Evolutionary conservation across 2,113 vertebrate genomes (phyloP), one percentile per base, ranked within the genome.

Genomic region (Lates calcarifer): DNA sequence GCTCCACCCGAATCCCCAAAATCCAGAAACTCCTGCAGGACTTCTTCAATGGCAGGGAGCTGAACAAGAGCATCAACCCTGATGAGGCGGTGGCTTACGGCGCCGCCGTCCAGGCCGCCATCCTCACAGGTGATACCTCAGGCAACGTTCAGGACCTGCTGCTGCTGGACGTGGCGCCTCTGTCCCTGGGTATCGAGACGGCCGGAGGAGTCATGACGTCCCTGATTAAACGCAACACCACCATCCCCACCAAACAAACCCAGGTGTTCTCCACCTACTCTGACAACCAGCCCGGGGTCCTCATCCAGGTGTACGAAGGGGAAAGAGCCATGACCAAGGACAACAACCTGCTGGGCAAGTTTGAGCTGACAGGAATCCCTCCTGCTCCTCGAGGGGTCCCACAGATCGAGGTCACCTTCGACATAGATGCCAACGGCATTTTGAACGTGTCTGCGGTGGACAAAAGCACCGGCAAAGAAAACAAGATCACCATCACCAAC

Each of bases 51-150:
- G 96, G 96, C 53, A 96, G 96, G 5, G 96, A 97, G 37, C 81
- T 97, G 66, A 97, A 97, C 74, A 96, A 97, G 91, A 96, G 95
- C 80, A 96, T 96, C 88, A 96, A 96, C n/a, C 95, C 96, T 1
- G 95, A 96, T 18, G 96, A 97, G 56, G 96, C 96, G 0, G 96
- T 97, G n/a, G 96, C 96, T 0, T 97, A 97, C 0, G 96, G 96
- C 41, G 96, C 96, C 92, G 96, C 96, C 91, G 96, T 97, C 2
- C 96, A 97, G 88, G 96, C 96, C 4, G 96, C 96, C 3, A 97
- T 97, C 62, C 77, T 97, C 0, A 96, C 95, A 24, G 96, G 96
- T 61, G 96, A 97, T 89, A 97, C 96, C 65, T 97, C 96, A 14
- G 96, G 95, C 74, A 96, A 97, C 0, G 96, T 97, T 0, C 96